Evolutionary conservation across 2,113 vertebrate species (phyloP).

Genomic region (Salvator merianae): DNA sequence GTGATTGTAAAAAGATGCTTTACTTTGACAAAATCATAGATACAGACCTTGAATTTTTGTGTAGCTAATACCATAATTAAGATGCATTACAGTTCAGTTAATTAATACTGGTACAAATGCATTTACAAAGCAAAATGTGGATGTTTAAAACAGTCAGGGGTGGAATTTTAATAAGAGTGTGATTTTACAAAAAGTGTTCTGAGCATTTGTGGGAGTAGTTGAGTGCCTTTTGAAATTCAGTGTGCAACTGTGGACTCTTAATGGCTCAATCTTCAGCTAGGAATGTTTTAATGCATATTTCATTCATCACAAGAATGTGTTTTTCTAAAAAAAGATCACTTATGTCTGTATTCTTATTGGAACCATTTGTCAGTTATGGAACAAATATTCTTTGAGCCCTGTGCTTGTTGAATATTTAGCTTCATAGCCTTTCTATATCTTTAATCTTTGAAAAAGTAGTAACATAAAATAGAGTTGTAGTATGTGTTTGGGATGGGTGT

Average conservation of each 20-base stretch:
- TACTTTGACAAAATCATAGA: conserved; percentile 10
- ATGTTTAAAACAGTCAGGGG: conserved; percentile 26
- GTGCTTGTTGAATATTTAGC: not conserved
- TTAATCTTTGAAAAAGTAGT: not conserved
- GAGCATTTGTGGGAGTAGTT: conserved; percentile 23
- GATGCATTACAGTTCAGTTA: not conserved
- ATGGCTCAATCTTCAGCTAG: not conserved
- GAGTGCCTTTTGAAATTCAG: not conserved
- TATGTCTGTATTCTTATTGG: not conserved
- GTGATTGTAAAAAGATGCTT: not conserved
- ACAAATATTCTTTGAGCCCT: not conserved
- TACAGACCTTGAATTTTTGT: not conserved
- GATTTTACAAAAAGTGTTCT: not conserved
- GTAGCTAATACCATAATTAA: rapidly evolving
- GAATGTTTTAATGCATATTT: not conserved
- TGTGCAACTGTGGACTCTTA: conserved; percentile 16
- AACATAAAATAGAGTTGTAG: not conserved
- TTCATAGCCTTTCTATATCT: not conserved
- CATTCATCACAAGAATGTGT: conserved; percentile 10
- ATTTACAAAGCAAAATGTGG: not conserved
- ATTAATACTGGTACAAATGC: not conserved
- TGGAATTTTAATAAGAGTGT: conserved; percentile 24
- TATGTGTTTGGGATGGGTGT: not conserved
- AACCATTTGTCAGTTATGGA: conserved; percentile 6
- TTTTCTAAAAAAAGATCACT: not conserved